Percentiles rank a stretch among this genome's conserved stretches.
Conservation (phyloP, 2,113 vertebrate species). For the Piprites chloris region DNA sequence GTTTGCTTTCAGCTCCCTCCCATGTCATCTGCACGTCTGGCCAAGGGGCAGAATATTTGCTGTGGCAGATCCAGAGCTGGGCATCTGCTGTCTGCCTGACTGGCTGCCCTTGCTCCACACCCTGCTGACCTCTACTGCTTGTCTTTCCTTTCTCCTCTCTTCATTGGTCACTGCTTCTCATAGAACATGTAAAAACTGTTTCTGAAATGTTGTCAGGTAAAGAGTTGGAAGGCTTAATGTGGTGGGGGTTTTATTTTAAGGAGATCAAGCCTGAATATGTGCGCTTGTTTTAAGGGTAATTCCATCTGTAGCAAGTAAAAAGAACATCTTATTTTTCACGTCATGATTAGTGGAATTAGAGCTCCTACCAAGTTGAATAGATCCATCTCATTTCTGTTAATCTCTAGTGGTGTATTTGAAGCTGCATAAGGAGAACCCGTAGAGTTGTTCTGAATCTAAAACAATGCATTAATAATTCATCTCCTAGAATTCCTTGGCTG, state of each 20-base stretch:
- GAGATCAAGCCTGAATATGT: background rate
- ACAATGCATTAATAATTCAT: background rate
- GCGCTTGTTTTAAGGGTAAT: background rate
- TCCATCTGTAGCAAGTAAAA: background rate
- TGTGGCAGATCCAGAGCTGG: background rate
- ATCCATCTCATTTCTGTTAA: background rate
- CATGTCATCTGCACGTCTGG: background rate
- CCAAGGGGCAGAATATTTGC: background rate
- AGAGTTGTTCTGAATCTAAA: background rate
- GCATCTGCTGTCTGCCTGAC: background rate
- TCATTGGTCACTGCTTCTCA: background rate
- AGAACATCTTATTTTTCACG: background rate
- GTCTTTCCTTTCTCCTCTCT: background rate
- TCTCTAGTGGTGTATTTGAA: background rate
- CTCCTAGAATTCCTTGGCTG: background rate
- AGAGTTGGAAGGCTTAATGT: background rate
- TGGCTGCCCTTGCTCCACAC: background rate
- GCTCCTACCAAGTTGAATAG: background rate
- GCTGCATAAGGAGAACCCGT: background rate
- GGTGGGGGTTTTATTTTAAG: background rate
- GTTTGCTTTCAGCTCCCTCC: background rate
- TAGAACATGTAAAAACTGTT: background rate
- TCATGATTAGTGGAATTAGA: background rate
- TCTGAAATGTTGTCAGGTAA: background rate
- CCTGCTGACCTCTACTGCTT: background rate